Conservation (phyloP, 1,140 invertebrate species). For the Zaprionus inermis region DNA sequence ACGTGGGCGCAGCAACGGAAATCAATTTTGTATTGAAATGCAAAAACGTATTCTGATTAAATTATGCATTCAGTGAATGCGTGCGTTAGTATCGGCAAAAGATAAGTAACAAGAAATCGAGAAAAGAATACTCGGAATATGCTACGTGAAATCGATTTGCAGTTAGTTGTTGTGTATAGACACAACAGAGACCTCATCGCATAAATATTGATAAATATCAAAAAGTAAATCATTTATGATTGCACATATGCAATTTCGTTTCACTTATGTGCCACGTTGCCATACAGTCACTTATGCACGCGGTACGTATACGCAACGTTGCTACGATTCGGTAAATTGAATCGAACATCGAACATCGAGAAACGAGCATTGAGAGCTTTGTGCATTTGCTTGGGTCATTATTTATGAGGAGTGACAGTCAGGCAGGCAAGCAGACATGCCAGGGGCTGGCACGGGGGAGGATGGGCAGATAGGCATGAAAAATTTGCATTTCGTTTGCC, state of each 20-base stretch:
- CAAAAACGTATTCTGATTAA: slow-evolving; percentile 36
- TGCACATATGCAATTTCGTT: slow-evolving; percentile 50
- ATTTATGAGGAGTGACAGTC: slow-evolving; percentile 61
- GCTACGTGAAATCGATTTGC: slow-evolving; percentile 32
- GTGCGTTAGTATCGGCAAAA: slow-evolving; percentile 6
- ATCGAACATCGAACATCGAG: slow-evolving; percentile 34
- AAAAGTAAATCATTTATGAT: slow-evolving; percentile 58
- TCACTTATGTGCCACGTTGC: slow-evolving; percentile 46
- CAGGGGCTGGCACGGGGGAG: neutral
- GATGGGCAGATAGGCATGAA: slow-evolving; percentile 16
- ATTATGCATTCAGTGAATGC: slow-evolving; percentile 32
- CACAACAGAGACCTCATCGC: slow-evolving; percentile 10
- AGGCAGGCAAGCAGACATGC: neutral
- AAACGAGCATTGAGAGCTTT: slow-evolving; percentile 15
- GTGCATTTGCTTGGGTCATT: slow-evolving; percentile 38
- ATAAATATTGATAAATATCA: slow-evolving; percentile 65
- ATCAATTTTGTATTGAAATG: slow-evolving; percentile 36
- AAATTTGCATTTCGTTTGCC: slow-evolving; percentile 70
- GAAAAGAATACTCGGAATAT: slow-evolving; percentile 22
- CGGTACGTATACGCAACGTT: neutral
- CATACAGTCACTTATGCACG: too few species aligned
- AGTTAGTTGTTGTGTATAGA: slow-evolving; percentile 20
- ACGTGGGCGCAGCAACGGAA: slow-evolving; percentile 10
- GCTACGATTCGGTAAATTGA: slow-evolving; percentile 11
- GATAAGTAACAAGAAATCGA: slow-evolving; percentile 2